Percentiles rank a stretch among this genome's conserved stretches.
These are phyloP conservation scores for Mareca penelope DNA, from an alignment of 2,797 vertebrate species.

Conservation along the genomic window DNA sequence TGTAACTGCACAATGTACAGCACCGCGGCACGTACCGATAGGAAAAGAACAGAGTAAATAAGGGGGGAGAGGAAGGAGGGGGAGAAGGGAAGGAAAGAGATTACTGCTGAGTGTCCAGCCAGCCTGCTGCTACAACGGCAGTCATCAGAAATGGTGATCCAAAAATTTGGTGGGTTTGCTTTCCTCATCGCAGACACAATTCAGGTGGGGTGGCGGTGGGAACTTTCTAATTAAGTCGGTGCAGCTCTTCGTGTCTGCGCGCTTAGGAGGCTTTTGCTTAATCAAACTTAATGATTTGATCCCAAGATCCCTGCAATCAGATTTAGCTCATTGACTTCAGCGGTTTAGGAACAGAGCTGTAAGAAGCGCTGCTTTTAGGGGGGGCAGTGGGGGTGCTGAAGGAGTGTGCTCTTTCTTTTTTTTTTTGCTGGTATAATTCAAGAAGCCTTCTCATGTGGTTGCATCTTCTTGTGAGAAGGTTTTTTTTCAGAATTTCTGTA, in stretches of 20 bases:
- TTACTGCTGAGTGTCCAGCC: not conserved
- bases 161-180: not conserved
- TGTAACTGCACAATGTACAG: slow-evolving; percentile 3
- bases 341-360: not conserved
- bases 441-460: slow-evolving; percentile 51
- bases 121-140: not conserved
- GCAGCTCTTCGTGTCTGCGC: not conserved
- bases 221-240: not conserved
- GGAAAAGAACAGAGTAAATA: slow-evolving; percentile 53
- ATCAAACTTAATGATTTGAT: not conserved
- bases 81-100: not conserved
- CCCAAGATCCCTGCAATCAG: not conserved
- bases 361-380: not conserved
- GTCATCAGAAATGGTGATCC: not conserved
- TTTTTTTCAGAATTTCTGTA: not conserved
- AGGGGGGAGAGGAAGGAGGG: not conserved
- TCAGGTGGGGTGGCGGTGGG: not conserved
- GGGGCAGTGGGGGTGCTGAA: not conserved
- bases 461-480: not conserved
- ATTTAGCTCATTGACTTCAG: not conserved
- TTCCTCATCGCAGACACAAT: not conserved
- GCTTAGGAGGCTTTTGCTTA: not conserved
- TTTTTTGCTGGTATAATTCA: not conserved
- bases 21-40: slow-evolving; percentile 14
- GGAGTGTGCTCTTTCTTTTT: not conserved